These are phyloP conservation scores for Promerops cafer DNA, from an alignment of 2,113 vertebrate species.

Conservation along the genomic window DNA sequence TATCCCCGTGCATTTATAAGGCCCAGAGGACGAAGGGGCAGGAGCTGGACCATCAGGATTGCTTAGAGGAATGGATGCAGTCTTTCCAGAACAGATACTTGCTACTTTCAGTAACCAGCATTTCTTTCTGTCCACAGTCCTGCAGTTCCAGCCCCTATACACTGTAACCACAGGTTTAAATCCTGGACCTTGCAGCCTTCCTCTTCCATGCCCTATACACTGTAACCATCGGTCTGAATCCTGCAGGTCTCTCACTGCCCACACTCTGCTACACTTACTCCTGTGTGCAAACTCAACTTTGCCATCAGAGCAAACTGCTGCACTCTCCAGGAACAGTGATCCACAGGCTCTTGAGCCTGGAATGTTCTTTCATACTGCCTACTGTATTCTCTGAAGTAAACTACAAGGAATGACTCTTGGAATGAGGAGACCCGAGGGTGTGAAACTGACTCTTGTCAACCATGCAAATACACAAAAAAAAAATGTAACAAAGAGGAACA, in stretches of 20 bases:
- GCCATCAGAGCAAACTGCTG: neutral
- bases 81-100: neutral
- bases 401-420: neutral
- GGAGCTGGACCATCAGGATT: neutral
- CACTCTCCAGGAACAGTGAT: neutral
- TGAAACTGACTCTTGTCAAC: neutral
- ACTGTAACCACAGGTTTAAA: neutral
- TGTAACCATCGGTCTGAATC: no score
- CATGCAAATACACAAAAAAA: neutral
- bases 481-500: neutral
- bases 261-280: neutral
- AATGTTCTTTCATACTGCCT: neutral
- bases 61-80: neutral
- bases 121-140: neutral
- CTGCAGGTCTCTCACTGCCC: accelerated
- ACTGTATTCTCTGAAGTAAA: neutral
- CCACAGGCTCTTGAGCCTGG: neutral
- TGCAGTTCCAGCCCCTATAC: neutral
- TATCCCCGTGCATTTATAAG: accelerated
- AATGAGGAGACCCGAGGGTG: neutral
- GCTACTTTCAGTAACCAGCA: neutral
- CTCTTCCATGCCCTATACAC: accelerated
- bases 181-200: accelerated
- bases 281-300: accelerated
- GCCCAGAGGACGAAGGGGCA: neutral